Base-by-base conservation (phyloP, 2,113 vertebrate genomes). In the Piaya cayana region DNA sequence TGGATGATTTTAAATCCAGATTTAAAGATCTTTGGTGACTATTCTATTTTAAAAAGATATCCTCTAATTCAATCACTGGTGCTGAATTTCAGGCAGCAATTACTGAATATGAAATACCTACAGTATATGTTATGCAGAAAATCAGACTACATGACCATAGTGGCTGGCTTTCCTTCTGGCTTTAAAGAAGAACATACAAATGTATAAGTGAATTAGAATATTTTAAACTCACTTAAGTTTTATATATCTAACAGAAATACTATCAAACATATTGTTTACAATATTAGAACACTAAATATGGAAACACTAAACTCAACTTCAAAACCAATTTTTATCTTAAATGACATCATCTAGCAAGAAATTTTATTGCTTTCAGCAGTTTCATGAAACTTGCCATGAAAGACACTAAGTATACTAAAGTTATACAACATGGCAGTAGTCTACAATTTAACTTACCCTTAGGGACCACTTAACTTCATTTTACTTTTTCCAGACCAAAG, bases 401-500 rank as follows among this genome's bases (percentile, higher is more conserved):
- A 96, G 90, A 96, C 93, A 96, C 78, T 65, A 96, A 95, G 79
- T 95, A 86, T 90, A 92, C 95, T 85, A 81, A 95, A 94, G 94
- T 82, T 97, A 97, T 82, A 80, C 93, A 97, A 95, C 87, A 81
- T 93, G 90, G 95, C 90, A 75, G 53, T 85, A 97, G 92, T 71
- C 95, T 96, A 94, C 95, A 96, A 96, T 97, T 97, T 96, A 97
- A 97, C 95, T 96, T 97, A 96, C 74, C 94, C 97, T 95, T 75
- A 96, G 97, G 97, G 97, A 94, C 93, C 92, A 95, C 95, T 97
- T 97, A 92, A 96, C 94, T 95, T 97, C 97, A 67, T 96, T 97
- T 97, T 96, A 95, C 93, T 97, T 97, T 92, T 96, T 96, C 93
- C 91, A 97, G 90, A 94, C 82, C 87, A 97, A 97, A 98, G 96